A percentile compares a stretch with the other conserved stretches of the same genome.
phyloP scores from a whole-genome alignment of 2,888 invertebrate species.

The Erebia epiphron region DNA sequence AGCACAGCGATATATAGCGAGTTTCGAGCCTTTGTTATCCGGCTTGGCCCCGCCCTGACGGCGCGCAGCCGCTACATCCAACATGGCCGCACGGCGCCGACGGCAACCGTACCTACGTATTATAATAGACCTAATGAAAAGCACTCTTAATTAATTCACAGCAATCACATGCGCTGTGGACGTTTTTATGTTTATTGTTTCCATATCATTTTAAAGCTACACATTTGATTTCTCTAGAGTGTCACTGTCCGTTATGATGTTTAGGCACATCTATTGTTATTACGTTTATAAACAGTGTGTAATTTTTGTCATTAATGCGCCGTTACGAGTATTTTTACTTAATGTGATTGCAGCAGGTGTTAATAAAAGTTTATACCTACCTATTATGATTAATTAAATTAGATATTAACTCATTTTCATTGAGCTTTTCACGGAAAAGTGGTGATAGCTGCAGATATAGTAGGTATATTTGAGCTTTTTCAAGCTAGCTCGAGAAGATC shows the following conservation, averaged over 20 bases:
- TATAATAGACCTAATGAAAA: constrained; percentile 77
- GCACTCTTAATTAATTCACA: constrained; percentile 81
- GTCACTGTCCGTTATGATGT: constrained; percentile 62
- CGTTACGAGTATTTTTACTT: constrained; percentile 68
- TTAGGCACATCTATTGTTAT: constrained; percentile 47
- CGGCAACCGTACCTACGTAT: constrained; percentile 32
- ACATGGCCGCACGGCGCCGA: constrained; percentile 48
- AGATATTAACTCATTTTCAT: constrained; percentile 8
- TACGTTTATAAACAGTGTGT: constrained; percentile 54
- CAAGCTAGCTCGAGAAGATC: no score
- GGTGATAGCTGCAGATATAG: background rate
- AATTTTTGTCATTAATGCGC: constrained; percentile 61
- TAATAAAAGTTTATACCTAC: constrained; percentile 14
- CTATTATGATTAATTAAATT: background rate
- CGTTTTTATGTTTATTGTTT: constrained; percentile 81
- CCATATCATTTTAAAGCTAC: constrained; percentile 77
- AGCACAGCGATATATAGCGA: constrained; percentile 34
- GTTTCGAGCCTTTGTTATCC: constrained; percentile 69
- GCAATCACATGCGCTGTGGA: constrained; percentile 74
- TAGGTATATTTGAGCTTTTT: no score
- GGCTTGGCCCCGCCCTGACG: constrained; percentile 58
- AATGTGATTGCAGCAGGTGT: constrained; percentile 55
- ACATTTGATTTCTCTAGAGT: constrained; percentile 81
- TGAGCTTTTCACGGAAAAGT: constrained; percentile 1
- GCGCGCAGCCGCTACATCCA: constrained; percentile 45